These are phyloP conservation scores for Ellobium chinense DNA, from an alignment of 2,888 invertebrate species.

Conservation along the genomic window DNA sequence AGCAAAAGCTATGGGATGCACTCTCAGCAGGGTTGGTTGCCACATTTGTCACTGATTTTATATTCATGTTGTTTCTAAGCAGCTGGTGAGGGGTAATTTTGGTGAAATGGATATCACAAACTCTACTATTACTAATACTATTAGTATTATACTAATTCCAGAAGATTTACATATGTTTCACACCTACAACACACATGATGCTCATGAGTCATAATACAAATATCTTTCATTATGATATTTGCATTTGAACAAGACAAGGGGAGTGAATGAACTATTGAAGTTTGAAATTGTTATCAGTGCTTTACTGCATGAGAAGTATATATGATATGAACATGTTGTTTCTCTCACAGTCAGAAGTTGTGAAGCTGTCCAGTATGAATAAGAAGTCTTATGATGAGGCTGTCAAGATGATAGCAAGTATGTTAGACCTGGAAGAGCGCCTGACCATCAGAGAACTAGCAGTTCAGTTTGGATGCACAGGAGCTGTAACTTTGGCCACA, in stretches of 20 bases:
- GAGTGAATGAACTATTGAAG: too few species aligned
- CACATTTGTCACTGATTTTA: background rate
- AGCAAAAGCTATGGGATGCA: slow-evolving; percentile 1
- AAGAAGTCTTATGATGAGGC: slow-evolving; percentile 25
- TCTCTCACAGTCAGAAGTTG: slow-evolving; percentile 12
- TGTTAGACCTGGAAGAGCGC: slow-evolving; percentile 18
- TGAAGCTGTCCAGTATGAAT: slow-evolving; percentile 28
- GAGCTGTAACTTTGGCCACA: slow-evolving; percentile 23
- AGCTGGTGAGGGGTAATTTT: background rate
- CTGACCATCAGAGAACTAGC: slow-evolving; percentile 18
- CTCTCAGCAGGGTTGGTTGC: slow-evolving; percentile 6
- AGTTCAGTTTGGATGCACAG: slow-evolving; percentile 33
- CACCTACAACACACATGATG: too few species aligned
- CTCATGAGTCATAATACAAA: too few species aligned
- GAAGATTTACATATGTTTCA: too few species aligned
- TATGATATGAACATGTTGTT: too few species aligned
- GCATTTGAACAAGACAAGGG: too few species aligned
- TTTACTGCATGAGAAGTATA: too few species aligned
- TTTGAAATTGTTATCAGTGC: too few species aligned
- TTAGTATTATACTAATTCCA: too few species aligned
- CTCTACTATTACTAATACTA: too few species aligned
- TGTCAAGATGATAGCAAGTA: slow-evolving; percentile 13
- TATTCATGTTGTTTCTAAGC: background rate
- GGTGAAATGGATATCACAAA: too few species aligned
- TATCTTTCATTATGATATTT: too few species aligned